Evolutionary conservation across 1,140 invertebrate genomes (phyloP).

Genomic region (Prorops nasuta): DNA sequence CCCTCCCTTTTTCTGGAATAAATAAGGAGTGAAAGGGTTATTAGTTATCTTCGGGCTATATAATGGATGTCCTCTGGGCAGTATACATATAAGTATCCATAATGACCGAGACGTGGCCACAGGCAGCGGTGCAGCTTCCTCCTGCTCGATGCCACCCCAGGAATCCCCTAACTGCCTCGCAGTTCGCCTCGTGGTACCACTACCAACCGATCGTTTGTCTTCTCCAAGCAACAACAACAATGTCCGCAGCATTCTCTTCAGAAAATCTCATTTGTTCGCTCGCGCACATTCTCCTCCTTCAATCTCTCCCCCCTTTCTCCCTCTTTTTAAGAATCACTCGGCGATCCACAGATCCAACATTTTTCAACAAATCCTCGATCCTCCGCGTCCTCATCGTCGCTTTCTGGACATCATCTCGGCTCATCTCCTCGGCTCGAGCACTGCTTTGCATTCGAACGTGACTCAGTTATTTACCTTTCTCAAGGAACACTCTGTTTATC

Average conservation of each 20-base stretch:
- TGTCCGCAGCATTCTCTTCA: conserved; percentile 16
- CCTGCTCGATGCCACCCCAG: conserved; percentile 23
- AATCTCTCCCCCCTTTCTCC: neutral
- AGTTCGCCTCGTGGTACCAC: neutral
- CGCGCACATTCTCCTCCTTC: no score
- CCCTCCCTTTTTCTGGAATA: no score
- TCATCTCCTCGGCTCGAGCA: no score
- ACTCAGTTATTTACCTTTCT: no score
- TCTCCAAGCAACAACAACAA: conserved; percentile 26
- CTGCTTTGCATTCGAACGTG: no score
- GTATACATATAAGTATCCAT: neutral
- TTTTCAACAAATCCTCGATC: no score
- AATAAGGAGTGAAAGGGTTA: no score
- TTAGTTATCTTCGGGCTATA: neutral
- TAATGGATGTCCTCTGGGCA: neutral
- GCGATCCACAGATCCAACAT: no score
- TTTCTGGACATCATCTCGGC: no score
- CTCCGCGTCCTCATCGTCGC: no score
- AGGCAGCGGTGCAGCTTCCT: conserved; percentile 10
- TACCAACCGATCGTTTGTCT: conserved; percentile 32
- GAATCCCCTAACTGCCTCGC: conserved; percentile 34
- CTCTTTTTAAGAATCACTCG: conserved; percentile 1
- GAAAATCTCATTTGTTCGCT: conserved; percentile 23
- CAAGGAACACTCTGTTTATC: no score
- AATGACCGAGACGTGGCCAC: neutral